Evolutionary conservation across 2,888 invertebrate species (phyloP).

Genomic region (Mamestra brassicae): DNA sequence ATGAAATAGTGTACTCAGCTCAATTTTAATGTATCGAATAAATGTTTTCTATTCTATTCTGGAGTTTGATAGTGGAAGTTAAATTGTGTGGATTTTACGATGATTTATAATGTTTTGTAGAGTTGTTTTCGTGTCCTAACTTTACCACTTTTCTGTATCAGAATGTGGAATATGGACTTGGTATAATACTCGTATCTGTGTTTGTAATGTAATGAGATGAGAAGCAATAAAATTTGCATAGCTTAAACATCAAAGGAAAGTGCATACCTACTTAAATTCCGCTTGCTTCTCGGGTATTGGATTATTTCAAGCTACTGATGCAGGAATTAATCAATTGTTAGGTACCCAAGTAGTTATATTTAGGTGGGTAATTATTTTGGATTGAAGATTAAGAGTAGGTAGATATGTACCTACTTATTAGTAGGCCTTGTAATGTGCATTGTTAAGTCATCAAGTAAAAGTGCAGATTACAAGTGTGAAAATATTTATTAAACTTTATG

Average conservation of each 20-base stretch:
- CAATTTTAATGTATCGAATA: no score
- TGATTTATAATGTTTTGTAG: not conserved
- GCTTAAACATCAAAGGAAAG: conserved; percentile 5
- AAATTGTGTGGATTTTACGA: no score
- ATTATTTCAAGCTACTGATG: conserved; percentile 11
- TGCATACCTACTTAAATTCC: conserved; percentile 2
- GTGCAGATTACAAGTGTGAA: no score
- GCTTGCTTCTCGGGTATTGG: not conserved
- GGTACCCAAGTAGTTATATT: not conserved
- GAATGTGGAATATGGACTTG: no score
- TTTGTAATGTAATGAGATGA: no score
- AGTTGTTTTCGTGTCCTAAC: not conserved
- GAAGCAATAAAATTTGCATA: not conserved
- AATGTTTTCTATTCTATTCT: no score
- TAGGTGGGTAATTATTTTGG: not conserved
- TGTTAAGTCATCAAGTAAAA: not conserved
- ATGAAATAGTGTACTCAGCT: no score
- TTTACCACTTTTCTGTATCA: no score
- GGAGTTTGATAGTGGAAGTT: no score
- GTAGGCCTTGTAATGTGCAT: not conserved
- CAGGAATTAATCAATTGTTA: conserved; percentile 1
- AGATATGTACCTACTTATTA: not conserved
- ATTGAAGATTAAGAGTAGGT: not conserved
- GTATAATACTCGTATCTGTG: no score
- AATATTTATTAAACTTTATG: no score